phyloP scores from a whole-genome alignment of 2,113 vertebrate species.

The Turdus rufiventris region DNA sequence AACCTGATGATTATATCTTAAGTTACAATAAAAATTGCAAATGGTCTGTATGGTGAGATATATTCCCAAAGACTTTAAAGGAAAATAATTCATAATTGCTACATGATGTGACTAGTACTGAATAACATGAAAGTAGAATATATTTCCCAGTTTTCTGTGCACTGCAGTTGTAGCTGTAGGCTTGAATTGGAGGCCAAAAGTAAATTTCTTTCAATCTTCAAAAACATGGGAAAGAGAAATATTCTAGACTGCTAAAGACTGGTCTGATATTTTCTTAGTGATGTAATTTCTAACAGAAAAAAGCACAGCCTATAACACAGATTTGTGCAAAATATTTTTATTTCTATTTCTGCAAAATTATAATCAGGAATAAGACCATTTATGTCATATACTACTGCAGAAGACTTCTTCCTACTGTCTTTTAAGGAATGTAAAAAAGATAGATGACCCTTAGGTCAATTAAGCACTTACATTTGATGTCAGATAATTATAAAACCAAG shows the following conservation, averaged over 20 bases:
- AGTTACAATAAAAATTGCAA: background rate
- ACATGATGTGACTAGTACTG: background rate
- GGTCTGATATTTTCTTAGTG: background rate
- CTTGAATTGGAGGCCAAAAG: background rate
- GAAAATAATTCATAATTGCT: background rate
- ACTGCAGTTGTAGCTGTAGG: background rate
- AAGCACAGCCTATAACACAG: no score
- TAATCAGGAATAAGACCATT: background rate
- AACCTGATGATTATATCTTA: background rate
- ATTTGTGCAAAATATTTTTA: background rate
- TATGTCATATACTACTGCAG: background rate
- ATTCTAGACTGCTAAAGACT: background rate
- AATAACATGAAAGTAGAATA: background rate
- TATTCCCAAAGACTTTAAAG: background rate
- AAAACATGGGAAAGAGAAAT: background rate
- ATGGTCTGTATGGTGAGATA: background rate
- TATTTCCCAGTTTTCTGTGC: background rate
- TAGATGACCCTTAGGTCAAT: background rate
- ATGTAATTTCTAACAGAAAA: background rate
- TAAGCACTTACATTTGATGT: background rate
- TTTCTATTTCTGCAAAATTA: background rate
- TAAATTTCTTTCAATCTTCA: background rate
- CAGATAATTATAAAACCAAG: background rate
- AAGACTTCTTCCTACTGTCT: background rate
- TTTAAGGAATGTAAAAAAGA: background rate